Percentiles rank a stretch among this genome's conserved stretches.
These are phyloP conservation scores for Sitta carolinensis DNA, from an alignment of 2,797 vertebrate species.

Conservation along the genomic window DNA sequence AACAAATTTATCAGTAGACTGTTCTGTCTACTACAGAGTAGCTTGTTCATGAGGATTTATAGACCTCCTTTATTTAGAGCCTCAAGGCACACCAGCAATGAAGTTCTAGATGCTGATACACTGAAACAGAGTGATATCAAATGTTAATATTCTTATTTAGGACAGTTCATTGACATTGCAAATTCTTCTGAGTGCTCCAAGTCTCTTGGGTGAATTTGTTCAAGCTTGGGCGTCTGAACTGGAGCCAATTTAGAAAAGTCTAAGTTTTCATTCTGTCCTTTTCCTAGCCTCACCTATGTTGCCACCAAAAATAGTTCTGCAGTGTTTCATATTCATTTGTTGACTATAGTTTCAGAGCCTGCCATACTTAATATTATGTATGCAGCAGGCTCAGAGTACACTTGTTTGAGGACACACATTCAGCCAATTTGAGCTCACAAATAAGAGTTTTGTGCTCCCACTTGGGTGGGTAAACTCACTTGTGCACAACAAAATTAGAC, in stretches of 20 bases:
- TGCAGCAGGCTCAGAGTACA: not conserved
- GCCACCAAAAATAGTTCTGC: not conserved
- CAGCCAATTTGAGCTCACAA: conserved; percentile 33
- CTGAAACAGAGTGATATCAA: not conserved
- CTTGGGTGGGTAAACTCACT: conserved; percentile 40
- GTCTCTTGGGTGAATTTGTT: not conserved
- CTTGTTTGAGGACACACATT: conserved; percentile 14
- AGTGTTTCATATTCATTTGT: not conserved
- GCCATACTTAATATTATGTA: not conserved
- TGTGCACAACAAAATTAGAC: conserved; percentile 29
- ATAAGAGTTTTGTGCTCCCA: not conserved
- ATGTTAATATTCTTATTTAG: not conserved
- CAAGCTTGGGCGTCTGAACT: not conserved
- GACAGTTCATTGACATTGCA: not conserved
- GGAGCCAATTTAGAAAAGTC: not conserved
- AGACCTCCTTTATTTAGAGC: not conserved
- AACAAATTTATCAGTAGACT: not conserved
- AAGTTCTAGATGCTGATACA: not conserved
- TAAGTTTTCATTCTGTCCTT: not conserved
- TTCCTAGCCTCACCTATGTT: not conserved
- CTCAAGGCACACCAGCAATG: not conserved
- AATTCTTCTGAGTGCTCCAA: not conserved
- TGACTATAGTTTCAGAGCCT: not conserved
- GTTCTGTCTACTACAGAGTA: not conserved
- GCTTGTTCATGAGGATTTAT: not conserved